Base-by-base conservation (phyloP, 2,113 vertebrate species). In the Oreochromis tanganicae region DNA sequence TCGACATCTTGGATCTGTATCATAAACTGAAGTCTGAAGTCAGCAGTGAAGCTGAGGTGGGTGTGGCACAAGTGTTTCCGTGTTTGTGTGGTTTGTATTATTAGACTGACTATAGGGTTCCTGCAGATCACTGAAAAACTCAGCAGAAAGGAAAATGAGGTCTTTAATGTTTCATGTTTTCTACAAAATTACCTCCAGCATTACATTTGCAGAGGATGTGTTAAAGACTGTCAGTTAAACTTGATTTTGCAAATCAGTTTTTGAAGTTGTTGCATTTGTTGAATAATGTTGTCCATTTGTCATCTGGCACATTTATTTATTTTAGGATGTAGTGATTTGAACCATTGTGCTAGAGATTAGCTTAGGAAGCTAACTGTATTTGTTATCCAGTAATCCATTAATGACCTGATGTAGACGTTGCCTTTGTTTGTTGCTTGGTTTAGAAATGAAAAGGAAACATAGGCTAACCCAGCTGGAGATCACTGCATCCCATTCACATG, bases 1-100 rank as follows among this genome's bases (percentile, higher is more conserved):
- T 96, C 54, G 97, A 99, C 94, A 97, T 99, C 89, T 92, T 99
- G 90, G 97, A 98, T 85, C 97, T 98, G 82, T 98, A 98, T 80
- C 97, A 97, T 91, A 98, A 96, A 93, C 91, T 99, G 89, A 99
- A 97, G 95, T 96, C 95, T 50, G 98, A 99, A 95, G 91, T 97
- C 80, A 95, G 97, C 88, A 98, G 97, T 57, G 98, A 96, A 84
- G 91, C 59, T 32, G 97, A 98, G 93, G 97, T 96, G n/a, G 6
- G 7, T 21, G 46, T 6, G 34, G 32, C 61, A 13, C 5, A 16
- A 38, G 34, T 24, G 4, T 16, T 48, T 7, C 4, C 0, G 5
- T 6, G 3, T 16, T 48, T 9, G 3, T 11, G 17, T 27, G 9
- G 14, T 81, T 6, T 9, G 8, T 38, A 3, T 11, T 59, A 43